Base-by-base conservation (phyloP, 1,140 invertebrate species). In the Drosophila albomicans region DNA sequence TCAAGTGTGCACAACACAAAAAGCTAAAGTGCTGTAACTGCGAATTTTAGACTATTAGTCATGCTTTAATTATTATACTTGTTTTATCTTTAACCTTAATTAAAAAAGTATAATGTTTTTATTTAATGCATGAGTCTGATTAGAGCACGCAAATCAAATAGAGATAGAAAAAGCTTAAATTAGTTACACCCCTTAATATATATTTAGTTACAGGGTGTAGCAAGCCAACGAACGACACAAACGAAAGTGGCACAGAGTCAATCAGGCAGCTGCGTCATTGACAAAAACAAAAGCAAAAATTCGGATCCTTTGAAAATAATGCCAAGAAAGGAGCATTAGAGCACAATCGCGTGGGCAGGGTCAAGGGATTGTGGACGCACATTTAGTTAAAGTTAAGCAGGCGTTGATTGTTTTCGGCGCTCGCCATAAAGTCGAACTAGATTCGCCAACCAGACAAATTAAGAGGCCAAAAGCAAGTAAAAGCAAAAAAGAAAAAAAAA, bases 391-490 rank as follows among this genome's bases (percentile, higher is more conserved):
- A 70, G 48, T 74, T 71, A 71, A 78, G 59, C 58, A 64, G 70
- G 13, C 48, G 41, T 69, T 64, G 59, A 58, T 63, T 75, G 59
- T 59, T 70, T 79, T 64, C 43, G 45, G 48, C 63, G 30, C 59
- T 68, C 41, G 25, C 65, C 64, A 66, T 67, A 85, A 78, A 70
- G 65, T 77, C 51, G 54, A 51, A 76, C 65, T 70, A 68, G 28
- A 52, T 57, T 59, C 41, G 63, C 41, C 15, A 32, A 13, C 52
- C 70, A 85, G 82, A 86, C 70, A 81, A 78, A 81, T 86, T 86
- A 78, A 69, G 51, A 63, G 54, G 16, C 46, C 45, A 43, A 71
- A 75, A 70, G 28, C 30, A 52, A 64, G 28, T 28, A 7, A 38
- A 49, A 38, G 52, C 52, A 35, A 51, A n/a, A 51, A 38, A 11